These are phyloP conservation scores for Stenodera caucasica DNA, from an alignment of 2,888 invertebrate species.

Conservation along the genomic window DNA sequence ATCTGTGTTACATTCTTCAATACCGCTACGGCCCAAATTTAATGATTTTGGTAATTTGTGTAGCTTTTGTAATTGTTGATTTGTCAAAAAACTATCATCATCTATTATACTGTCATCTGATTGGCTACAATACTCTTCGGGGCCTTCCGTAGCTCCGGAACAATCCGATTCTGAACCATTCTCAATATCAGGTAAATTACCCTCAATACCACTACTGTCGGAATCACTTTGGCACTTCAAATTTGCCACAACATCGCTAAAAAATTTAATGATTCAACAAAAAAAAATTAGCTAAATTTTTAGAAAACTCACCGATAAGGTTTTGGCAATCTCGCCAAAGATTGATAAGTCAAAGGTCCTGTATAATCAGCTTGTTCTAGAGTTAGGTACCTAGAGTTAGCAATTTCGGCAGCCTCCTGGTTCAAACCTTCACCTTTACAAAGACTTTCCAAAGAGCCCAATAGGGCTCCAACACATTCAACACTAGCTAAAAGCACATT, in stretches of 20 bases:
- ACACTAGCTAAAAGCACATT: slow-evolving; percentile 77
- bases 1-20: slow-evolving; percentile 74
- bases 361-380: slow-evolving; percentile 78
- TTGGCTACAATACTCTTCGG: slow-evolving; percentile 64
- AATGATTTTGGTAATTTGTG: slow-evolving; percentile 63
- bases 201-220: slow-evolving; percentile 60
- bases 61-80: slow-evolving; percentile 56
- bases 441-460: slow-evolving; percentile 80
- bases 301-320: slow-evolving; percentile 66
- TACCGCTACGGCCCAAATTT: slow-evolving; percentile 56
- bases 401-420: slow-evolving; percentile 63
- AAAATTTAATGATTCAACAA: slow-evolving; percentile 32
- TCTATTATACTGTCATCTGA: slow-evolving; percentile 75
- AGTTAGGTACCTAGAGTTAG: slow-evolving; percentile 67
- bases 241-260: slow-evolving; percentile 68
- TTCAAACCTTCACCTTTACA: slow-evolving; percentile 74
- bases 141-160: slow-evolving; percentile 70
- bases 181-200: slow-evolving; percentile 51
- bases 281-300: too few relatives aligned
- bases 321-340: slow-evolving; percentile 78
- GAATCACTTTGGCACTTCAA: slow-evolving; percentile 67
- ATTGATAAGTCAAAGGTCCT: slow-evolving; percentile 83
- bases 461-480: slow-evolving; percentile 79
- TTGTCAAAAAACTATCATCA: slow-evolving; percentile 68
- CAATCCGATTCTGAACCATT: slow-evolving; percentile 54